Evolutionary conservation across 2,888 invertebrate species (phyloP).

Genomic region (Chaitophorus viminalis): DNA sequence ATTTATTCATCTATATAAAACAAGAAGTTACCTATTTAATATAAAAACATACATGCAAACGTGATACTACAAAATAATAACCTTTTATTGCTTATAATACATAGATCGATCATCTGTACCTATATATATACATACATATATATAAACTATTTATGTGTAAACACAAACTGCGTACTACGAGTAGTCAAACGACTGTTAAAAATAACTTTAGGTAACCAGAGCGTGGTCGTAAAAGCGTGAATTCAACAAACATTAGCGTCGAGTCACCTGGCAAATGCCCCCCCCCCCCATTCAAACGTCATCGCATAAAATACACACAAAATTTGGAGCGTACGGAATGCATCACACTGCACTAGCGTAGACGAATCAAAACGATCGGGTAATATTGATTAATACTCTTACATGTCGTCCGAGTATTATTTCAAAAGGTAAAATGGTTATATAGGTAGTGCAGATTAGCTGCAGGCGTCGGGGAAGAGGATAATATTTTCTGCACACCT

Average conservation of each 20-base stretch:
- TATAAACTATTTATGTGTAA: too few species aligned
- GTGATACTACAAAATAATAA: too few species aligned
- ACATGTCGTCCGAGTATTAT: not conserved
- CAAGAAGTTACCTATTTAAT: too few species aligned
- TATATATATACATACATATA: too few species aligned
- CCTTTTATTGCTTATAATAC: too few species aligned
- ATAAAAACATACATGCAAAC: too few species aligned
- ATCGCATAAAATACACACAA: not conserved
- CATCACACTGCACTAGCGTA: not conserved
- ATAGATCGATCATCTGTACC: too few species aligned
- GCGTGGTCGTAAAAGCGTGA: not conserved
- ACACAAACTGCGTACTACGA: not conserved
- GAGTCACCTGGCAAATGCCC: not conserved
- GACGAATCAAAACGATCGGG: slow-evolving; percentile 27
- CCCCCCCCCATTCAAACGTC: not conserved
- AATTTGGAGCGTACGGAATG: not conserved
- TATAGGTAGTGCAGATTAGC: not conserved
- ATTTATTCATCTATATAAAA: too few species aligned
- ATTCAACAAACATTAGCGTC: not conserved
- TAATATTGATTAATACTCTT: not conserved
- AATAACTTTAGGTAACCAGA: not conserved
- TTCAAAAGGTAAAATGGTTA: not conserved
- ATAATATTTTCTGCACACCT: not conserved
- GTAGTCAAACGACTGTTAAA: not conserved
- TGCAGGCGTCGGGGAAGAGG: not conserved